phyloP scores from a whole-genome alignment of 2,113 vertebrate genomes.

The Elachura formosa region DNA sequence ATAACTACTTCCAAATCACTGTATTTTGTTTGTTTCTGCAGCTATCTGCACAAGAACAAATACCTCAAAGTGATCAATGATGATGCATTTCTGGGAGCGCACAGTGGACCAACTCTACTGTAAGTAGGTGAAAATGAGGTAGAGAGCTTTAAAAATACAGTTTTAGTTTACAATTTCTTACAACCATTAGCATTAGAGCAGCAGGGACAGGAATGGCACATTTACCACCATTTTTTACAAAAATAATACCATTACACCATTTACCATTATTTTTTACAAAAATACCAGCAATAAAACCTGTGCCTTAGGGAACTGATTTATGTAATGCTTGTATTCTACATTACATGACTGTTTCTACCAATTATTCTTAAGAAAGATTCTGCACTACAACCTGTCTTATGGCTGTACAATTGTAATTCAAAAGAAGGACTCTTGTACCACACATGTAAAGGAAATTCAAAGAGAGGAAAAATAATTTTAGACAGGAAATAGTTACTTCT shows the following conservation, averaged over 20 bases:
- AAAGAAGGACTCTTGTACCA: background rate
- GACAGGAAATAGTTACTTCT: background rate
- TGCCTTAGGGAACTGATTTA: background rate
- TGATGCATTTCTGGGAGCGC: slow-evolving; percentile 81
- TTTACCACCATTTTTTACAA: background rate
- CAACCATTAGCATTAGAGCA: background rate
- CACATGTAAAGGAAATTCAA: background rate
- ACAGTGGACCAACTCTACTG: slow-evolving; percentile 88
- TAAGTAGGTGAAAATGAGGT: slow-evolving; percentile 73
- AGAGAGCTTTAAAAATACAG: background rate
- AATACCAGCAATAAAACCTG: background rate
- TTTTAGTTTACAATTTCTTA: background rate
- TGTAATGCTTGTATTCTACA: background rate
- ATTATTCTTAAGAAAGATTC: background rate
- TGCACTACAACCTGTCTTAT: background rate
- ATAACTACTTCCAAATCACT: background rate
- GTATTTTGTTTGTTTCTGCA: slow-evolving; percentile 54
- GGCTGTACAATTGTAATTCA: background rate
- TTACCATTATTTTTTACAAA: no score
- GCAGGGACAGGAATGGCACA: background rate
- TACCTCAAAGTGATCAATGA: slow-evolving; percentile 82
- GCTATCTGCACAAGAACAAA: slow-evolving; percentile 92
- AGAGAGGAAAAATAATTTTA: background rate
- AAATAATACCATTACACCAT: background rate
- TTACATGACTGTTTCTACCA: background rate